Base-by-base conservation (phyloP, 2,797 vertebrate genomes). In the Sparidentex hasta region DNA sequence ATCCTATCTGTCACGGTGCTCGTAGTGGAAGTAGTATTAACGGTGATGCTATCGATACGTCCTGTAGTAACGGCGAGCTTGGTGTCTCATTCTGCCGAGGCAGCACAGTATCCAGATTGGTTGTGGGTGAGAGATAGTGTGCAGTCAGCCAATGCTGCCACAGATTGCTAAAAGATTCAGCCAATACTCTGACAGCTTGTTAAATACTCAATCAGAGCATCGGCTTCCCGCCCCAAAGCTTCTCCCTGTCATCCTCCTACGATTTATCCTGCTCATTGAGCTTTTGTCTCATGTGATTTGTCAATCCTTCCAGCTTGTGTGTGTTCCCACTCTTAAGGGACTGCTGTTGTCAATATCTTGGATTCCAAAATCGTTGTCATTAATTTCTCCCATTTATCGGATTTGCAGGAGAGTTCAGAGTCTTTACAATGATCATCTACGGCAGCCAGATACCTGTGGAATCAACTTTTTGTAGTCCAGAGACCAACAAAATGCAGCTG, bases 121-220 rank as follows among this genome's bases (percentile, higher is more conserved):
- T 46, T 54, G 90, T 84, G 88, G 83, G 56, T 74, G 81, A 7
- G 65, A 58, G 73, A 81, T 65, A 65, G 79, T 56, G 90, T 67
- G 76, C 33, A 38, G 78, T 84, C 89, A 83, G 90, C 93, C 89
- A 88, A 85, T 84, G 76, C 64, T 68, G 70, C 81, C 50, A 56
- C 85, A 84, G 87, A 89, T 82, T 90, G 82, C 65, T 73, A 43
- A n/a, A 13, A 72, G 58, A 71, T 57, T 65, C 80, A 63, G 85
- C 88, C 87, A 88, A 87, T 83, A 71, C 71, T 71, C 77, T 57
- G 83, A 83, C 87, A 86, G 84, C 80, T 86, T 84, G 77, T 80
- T 90, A 83, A 87, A 83, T 63, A 63, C 78, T 87, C 87, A 76
- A 81, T 86, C 74, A 65, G 81, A 74, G 79, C 71, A 2, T 63